Evolutionary conservation across 2,797 vertebrate species (phyloP).

Genomic region (Falco cherrug): DNA sequence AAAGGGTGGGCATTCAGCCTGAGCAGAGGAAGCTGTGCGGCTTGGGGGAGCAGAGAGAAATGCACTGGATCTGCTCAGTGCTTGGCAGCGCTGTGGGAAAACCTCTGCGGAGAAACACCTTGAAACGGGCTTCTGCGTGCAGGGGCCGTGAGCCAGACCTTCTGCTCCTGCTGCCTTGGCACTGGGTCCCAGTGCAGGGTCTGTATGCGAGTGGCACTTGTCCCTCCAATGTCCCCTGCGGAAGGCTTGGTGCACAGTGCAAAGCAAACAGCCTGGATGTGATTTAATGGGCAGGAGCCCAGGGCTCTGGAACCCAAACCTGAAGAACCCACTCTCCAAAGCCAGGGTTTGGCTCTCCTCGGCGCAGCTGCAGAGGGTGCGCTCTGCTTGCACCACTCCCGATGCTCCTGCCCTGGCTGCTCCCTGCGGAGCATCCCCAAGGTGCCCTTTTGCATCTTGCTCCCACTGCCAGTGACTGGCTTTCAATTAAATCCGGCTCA

Average conservation of each 20-base stretch:
- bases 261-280: background rate
- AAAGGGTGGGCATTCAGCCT: too few species aligned
- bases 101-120: background rate
- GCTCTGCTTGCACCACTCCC: background rate
- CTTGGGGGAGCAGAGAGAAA: background rate
- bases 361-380: background rate
- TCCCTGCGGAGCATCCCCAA: background rate
- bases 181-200: rapidly evolving
- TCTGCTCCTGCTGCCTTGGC: background rate
- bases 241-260: rapidly evolving
- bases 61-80: rapidly evolving
- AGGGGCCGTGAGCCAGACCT: background rate
- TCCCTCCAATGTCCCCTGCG: rapidly evolving
- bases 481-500: conserved; percentile 47
- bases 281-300: background rate
- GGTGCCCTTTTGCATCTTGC: background rate
- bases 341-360: background rate
- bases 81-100: background rate
- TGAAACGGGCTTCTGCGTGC: background rate
- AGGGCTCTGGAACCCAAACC: background rate
- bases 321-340: background rate
- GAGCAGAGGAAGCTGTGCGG: rapidly evolving
- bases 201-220: rapidly evolving
- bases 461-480: background rate
- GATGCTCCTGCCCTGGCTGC: background rate